Percentiles rank a stretch among this genome's conserved stretches.
These are phyloP conservation scores for Diadophis punctatus DNA, from an alignment of 2,113 vertebrate species.

Conservation along the genomic window DNA sequence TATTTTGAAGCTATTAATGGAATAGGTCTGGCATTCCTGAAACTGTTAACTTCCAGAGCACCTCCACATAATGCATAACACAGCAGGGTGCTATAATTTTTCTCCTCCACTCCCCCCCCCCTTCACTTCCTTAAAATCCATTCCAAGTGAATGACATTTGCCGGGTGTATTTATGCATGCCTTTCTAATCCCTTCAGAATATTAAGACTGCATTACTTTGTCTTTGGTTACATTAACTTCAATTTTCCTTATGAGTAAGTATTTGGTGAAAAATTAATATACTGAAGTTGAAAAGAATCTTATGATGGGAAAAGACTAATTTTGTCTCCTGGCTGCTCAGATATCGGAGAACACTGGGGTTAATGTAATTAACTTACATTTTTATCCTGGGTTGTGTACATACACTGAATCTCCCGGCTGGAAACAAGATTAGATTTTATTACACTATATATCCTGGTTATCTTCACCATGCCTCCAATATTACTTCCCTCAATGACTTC, in stretches of 20 bases:
- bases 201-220: constrained; percentile 73
- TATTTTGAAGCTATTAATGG: not conserved
- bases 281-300: constrained; percentile 76
- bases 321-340: constrained; percentile 72
- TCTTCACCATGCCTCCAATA: constrained; percentile 71
- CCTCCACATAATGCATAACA: constrained; percentile 27
- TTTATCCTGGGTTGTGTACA: constrained; percentile 77
- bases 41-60: constrained; percentile 53
- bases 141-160: constrained; percentile 71
- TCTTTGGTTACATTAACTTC: constrained; percentile 79
- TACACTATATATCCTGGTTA: constrained; percentile 79
- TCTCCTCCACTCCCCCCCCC: not conserved
- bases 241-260: constrained; percentile 79
- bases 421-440: constrained; percentile 77
- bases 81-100: constrained; percentile 37
- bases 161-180: constrained; percentile 66
- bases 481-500: constrained; percentile 71
- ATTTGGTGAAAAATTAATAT: constrained; percentile 82
- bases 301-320: constrained; percentile 74
- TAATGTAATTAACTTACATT: constrained; percentile 79
- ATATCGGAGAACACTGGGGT: constrained; percentile 71
- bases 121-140: constrained; percentile 65
- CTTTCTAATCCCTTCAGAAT: constrained; percentile 76
- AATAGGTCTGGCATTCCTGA: constrained; percentile 35
- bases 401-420: constrained; percentile 74